phyloP scores from a whole-genome alignment of 1,140 invertebrate genomes.

The Parasteatoda tepidariorum region DNA sequence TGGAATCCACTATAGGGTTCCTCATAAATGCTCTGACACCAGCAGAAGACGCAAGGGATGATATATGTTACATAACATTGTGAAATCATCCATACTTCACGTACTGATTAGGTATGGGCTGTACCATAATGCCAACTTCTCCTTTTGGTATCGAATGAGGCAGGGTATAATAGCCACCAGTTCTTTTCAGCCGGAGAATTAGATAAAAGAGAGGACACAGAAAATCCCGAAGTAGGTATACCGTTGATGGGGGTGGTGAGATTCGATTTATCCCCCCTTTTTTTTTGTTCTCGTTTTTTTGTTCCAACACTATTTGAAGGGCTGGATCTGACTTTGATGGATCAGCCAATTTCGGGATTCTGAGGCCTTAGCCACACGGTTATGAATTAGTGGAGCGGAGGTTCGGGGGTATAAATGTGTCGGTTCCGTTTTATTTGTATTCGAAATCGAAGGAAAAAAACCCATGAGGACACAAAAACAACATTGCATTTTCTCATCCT shows the following conservation, averaged over 20 bases:
- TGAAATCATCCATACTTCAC: conserved; percentile 49
- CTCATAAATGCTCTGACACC: conserved; percentile 42
- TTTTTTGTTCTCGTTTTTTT: not conserved
- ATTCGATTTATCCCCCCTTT: not conserved
- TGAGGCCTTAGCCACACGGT: not conserved
- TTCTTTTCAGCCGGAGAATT: conserved; percentile 39
- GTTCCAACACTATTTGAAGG: conserved; percentile 18
- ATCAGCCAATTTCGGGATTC: conserved; percentile 48
- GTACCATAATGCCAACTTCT: conserved; percentile 2
- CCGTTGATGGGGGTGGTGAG: not conserved
- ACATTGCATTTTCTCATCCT: not conserved
- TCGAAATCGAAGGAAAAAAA: conserved; percentile 15
- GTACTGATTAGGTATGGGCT: conserved; percentile 40
- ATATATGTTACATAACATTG: conserved; percentile 45
- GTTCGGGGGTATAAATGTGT: conserved; percentile 15
- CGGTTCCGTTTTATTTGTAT: conserved; percentile 14
- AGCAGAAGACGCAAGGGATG: conserved; percentile 13
- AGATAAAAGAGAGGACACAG: conserved; percentile 43
- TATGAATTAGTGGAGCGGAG: conserved; percentile 8
- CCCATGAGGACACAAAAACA: not conserved
- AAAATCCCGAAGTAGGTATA: conserved; percentile 25
- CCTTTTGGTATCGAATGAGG: not conserved
- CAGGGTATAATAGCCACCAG: conserved; percentile 14
- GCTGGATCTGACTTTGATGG: conserved; percentile 55
- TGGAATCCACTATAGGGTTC: not conserved